Conservation (phyloP, 2,113 vertebrate genomes). For the Chloropsis hardwickii region DNA sequence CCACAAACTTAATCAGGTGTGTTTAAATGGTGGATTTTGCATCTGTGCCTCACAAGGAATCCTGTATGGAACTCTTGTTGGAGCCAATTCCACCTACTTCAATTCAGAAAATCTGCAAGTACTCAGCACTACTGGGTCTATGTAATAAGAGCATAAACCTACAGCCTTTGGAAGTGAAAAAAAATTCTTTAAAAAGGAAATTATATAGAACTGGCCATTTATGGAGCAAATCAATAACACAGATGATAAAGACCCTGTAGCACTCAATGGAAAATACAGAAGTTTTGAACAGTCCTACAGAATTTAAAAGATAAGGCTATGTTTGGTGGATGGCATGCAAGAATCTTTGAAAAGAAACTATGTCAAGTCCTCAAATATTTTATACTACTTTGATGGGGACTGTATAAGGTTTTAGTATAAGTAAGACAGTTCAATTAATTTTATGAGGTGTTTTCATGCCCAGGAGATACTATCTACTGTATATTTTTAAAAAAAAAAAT, state of each 20-base stretch:
- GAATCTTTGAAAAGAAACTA: neutral
- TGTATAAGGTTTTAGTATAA: neutral
- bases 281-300: neutral
- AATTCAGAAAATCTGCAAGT: neutral
- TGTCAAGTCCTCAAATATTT: neutral
- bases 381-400: neutral
- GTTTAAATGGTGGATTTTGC: neutral
- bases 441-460: neutral
- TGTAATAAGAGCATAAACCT: neutral
- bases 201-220: neutral
- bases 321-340: neutral
- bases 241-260: neutral
- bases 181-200: neutral
- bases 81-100: neutral
- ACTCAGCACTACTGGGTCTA: neutral
- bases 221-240: neutral
- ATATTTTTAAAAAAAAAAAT: neutral
- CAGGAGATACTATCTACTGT: neutral
- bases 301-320: neutral
- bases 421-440: neutral
- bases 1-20: neutral
- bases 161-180: neutral
- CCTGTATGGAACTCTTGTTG: neutral
- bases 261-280: neutral
- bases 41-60: neutral